These are phyloP conservation scores for Anticlea derivata DNA, from an alignment of 2,888 invertebrate species.

Conservation along the genomic window DNA sequence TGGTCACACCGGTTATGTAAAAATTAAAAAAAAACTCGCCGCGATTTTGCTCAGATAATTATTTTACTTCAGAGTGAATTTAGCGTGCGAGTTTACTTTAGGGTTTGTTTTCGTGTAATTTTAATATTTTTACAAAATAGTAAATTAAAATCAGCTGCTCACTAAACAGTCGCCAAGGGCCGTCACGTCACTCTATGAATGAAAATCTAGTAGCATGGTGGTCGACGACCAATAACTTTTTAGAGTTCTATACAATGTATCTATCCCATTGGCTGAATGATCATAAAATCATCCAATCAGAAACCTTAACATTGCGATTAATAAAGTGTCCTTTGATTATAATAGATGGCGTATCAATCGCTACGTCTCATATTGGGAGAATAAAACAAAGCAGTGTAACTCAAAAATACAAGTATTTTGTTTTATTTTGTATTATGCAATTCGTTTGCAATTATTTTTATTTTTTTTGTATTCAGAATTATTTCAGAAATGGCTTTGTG, in stretches of 20 bases:
- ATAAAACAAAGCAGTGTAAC: slow-evolving; percentile 5
- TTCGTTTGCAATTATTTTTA: neutral
- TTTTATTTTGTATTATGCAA: neutral
- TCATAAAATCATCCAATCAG: slow-evolving; percentile 10
- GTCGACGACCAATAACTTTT: slow-evolving; percentile 11
- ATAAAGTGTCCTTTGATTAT: neutral
- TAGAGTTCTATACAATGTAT: neutral
- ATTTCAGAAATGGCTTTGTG: neutral
- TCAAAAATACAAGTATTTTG: slow-evolving; percentile 1
- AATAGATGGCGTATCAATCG: slow-evolving; percentile 19
- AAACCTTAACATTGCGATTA: slow-evolving; percentile 1
- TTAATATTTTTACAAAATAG: slow-evolving; percentile 1
- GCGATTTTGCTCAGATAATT: neutral
- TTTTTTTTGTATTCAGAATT: neutral
- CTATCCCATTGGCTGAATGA: slow-evolving; percentile 13
- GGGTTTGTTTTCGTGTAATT: too few relatives aligned
- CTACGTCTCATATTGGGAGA: neutral
- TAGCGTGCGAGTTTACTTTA: too few relatives aligned
- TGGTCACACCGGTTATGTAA: slow-evolving; percentile 60
- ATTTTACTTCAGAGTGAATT: too few relatives aligned
- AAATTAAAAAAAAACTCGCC: slow-evolving; percentile 22
- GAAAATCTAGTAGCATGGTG: slow-evolving; percentile 17
- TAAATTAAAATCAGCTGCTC: slow-evolving; percentile 15
- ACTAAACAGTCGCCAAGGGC: neutral
- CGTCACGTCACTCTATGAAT: slow-evolving; percentile 12